Evolutionary conservation across 2,888 invertebrate genomes (phyloP).

Genomic region (Rotaria sp.): DNA sequence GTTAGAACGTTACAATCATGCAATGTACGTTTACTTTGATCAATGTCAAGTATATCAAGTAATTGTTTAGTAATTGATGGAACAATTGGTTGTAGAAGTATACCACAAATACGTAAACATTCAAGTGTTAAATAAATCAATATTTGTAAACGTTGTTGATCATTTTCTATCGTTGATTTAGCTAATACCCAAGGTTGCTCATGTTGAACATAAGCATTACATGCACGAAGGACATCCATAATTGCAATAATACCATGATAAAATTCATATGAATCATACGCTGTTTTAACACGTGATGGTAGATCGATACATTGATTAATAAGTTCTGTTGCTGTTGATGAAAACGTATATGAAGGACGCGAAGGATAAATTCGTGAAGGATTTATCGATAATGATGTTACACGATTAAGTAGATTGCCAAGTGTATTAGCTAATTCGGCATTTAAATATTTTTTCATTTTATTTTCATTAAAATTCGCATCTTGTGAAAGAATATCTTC

Average conservation of each 20-base stretch:
- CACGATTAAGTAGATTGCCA: conserved; percentile 79
- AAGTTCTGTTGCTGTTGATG: conserved; percentile 45
- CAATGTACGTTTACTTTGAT: conserved; percentile 19
- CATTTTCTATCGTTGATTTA: conserved; percentile 59
- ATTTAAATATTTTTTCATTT: conserved; percentile 71
- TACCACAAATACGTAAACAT: conserved; percentile 69
- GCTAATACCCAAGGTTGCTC: conserved; percentile 79
- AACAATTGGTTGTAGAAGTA: conserved; percentile 76
- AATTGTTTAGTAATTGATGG: conserved; percentile 67
- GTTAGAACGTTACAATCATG: background rate
- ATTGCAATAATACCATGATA: conserved; percentile 74
- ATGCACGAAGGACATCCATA: conserved; percentile 67
- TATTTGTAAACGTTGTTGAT: conserved; percentile 59
- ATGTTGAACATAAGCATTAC: conserved; percentile 78
- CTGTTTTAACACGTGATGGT: background rate
- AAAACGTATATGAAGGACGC: conserved; percentile 43
- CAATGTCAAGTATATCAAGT: conserved; percentile 58
- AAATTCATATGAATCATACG: conserved; percentile 50
- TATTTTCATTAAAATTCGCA: conserved; percentile 75
- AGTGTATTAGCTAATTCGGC: conserved; percentile 81
- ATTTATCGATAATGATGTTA: conserved; percentile 71
- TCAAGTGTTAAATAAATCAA: conserved; percentile 78
- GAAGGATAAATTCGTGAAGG: conserved; percentile 68
- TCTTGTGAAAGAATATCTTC: conserved; percentile 83
- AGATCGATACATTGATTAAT: background rate